phyloP scores from a whole-genome alignment of 1,140 invertebrate genomes.

The Pentalonia nigronervosa region DNA sequence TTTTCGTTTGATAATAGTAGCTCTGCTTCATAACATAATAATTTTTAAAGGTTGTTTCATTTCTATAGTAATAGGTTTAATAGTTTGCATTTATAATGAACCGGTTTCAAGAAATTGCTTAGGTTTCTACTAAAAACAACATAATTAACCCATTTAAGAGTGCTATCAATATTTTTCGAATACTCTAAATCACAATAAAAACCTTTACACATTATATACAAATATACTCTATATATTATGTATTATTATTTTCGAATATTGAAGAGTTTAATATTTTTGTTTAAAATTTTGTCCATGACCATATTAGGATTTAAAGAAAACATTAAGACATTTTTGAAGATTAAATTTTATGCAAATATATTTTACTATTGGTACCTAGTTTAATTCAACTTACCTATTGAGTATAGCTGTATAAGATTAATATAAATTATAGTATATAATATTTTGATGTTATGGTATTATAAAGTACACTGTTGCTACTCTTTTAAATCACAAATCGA shows the following conservation, averaged over 20 bases:
- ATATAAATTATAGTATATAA: no score
- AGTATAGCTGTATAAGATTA: no score
- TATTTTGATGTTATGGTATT: neutral
- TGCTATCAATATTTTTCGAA: neutral
- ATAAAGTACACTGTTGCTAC: neutral
- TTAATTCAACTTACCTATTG: no score
- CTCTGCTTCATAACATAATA: neutral
- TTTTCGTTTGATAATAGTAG: slow-evolving; percentile 2
- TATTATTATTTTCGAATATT: neutral
- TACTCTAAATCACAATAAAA: neutral
- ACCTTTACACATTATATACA: neutral
- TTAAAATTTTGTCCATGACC: neutral
- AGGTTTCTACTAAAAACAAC: neutral
- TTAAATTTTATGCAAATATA: neutral
- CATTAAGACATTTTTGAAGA: neutral
- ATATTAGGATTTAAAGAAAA: neutral
- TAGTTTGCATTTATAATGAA: neutral
- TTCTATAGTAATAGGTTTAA: neutral
- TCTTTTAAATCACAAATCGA: neutral
- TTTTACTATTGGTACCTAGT: no score
- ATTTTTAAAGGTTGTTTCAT: neutral
- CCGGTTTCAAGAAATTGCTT: neutral
- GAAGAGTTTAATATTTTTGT: neutral
- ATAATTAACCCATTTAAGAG: slow-evolving; percentile 29
- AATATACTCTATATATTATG: neutral